A percentile compares a stretch with the other conserved stretches of the same genome.
phyloP scores from a whole-genome alignment of 2,113 vertebrate genomes.

The Rhabdomys dilectus region DNA sequence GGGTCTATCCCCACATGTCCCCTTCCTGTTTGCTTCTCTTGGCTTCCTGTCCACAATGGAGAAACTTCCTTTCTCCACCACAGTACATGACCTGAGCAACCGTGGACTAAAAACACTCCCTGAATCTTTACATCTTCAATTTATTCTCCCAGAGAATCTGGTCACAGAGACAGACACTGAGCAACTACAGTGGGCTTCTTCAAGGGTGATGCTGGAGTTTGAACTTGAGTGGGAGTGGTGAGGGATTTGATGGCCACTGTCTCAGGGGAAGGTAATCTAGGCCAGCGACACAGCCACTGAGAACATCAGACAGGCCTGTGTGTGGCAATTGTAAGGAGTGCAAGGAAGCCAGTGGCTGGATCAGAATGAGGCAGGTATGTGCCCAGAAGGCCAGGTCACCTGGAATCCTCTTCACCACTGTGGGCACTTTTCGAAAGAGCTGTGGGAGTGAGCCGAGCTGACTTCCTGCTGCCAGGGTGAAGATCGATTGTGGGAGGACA shows the following conservation, averaged over 20 bases:
- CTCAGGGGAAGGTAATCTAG: not conserved
- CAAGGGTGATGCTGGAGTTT: not conserved
- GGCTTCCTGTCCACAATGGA: not conserved
- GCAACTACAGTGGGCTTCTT: not conserved
- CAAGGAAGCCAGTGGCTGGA: not conserved
- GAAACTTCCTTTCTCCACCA: not conserved
- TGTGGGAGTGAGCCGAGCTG: not conserved
- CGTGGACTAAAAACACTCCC: not conserved
- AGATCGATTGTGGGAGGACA: not conserved
- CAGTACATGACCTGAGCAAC: not conserved
- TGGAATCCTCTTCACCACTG: not conserved
- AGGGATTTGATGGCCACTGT: not conserved
- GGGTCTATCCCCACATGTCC: not conserved
- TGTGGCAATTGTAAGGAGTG: too few species aligned
- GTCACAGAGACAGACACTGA: not conserved
- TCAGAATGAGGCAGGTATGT: not conserved
- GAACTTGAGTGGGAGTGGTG: too few species aligned
- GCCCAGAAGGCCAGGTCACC: not conserved
- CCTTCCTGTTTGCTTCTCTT: not conserved
- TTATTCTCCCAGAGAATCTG: not conserved
- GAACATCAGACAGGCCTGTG: not conserved
- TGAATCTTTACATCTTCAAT: not conserved
- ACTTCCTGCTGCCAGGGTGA: not conserved
- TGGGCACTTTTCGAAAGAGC: not conserved
- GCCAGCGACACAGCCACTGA: not conserved